Conservation (phyloP, 1,140 invertebrate species). For the Spodoptera frugiperda region DNA sequence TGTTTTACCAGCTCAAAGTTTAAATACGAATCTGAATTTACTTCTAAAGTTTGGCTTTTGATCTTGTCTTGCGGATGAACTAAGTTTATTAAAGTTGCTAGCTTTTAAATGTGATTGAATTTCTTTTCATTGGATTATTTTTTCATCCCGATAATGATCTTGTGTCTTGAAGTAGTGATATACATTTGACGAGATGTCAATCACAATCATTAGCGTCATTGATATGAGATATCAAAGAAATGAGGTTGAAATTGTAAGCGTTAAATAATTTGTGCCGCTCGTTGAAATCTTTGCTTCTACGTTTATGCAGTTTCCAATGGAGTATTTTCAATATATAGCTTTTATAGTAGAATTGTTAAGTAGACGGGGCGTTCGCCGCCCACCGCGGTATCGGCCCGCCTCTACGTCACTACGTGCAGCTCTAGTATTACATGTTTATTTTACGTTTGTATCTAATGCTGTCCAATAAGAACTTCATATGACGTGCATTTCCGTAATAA, state of each 20-base stretch:
- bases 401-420: not conserved
- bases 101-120: too few relatives aligned
- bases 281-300: not conserved
- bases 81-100: not conserved
- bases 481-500: too few relatives aligned
- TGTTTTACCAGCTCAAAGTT: not conserved
- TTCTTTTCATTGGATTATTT: too few relatives aligned
- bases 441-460: too few relatives aligned
- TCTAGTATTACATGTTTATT: too few relatives aligned
- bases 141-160: too few relatives aligned
- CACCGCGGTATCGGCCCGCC: not conserved
- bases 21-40: not conserved
- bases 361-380: not conserved
- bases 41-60: not conserved
- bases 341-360: not conserved
- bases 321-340: not conserved
- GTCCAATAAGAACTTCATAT: too few relatives aligned
- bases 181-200: too few relatives aligned
- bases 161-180: too few relatives aligned
- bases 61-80: not conserved
- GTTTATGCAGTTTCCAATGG: conserved; percentile 4
- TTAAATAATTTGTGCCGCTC: not conserved
- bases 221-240: too few relatives aligned
- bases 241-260: too few relatives aligned
- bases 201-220: too few relatives aligned